These are phyloP conservation scores for Tipula confusa DNA, from an alignment of 2,888 invertebrate genomes.

Conservation along the genomic window DNA sequence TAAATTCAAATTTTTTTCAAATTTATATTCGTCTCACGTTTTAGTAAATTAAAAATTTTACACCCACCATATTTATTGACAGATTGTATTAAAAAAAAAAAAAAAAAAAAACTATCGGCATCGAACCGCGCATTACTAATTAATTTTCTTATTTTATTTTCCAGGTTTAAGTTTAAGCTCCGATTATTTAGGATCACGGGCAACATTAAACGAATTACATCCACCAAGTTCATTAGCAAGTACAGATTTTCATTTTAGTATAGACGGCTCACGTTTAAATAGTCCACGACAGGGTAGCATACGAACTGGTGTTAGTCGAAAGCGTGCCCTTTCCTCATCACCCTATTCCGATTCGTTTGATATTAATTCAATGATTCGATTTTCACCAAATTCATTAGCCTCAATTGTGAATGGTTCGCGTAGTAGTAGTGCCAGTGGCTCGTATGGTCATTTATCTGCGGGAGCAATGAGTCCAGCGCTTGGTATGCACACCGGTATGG, in stretches of 20 bases:
- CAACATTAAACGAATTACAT: constrained; percentile 51
- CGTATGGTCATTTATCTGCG: constrained; percentile 94
- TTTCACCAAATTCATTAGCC: constrained; percentile 87
- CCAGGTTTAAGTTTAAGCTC: constrained; percentile 57
- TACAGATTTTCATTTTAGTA: constrained; percentile 83
- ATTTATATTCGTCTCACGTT: background rate
- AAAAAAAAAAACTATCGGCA: too few relatives aligned
- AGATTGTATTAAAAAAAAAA: background rate
- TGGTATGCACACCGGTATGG: constrained; percentile 54
- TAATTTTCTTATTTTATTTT: constrained; percentile 43
- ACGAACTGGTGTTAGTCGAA: constrained; percentile 67
- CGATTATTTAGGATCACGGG: constrained; percentile 56
- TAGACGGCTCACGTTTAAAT: constrained; percentile 73
- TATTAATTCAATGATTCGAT: constrained; percentile 91
- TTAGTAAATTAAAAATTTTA: background rate
- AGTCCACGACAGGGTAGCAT: constrained; percentile 59
- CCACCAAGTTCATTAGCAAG: constrained; percentile 69
- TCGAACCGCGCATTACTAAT: background rate
- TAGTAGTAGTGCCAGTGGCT: constrained; percentile 86
- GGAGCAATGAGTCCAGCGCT: constrained; percentile 86
- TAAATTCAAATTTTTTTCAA: background rate
- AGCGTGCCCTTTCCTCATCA: constrained; percentile 89
- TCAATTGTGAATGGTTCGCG: constrained; percentile 77
- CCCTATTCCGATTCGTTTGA: constrained; percentile 94
- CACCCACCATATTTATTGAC: background rate